A percentile compares a stretch with the other conserved stretches of the same genome.
Conservation (phyloP, 2,113 vertebrate genomes). For the Tonatia bakeri region DNA sequence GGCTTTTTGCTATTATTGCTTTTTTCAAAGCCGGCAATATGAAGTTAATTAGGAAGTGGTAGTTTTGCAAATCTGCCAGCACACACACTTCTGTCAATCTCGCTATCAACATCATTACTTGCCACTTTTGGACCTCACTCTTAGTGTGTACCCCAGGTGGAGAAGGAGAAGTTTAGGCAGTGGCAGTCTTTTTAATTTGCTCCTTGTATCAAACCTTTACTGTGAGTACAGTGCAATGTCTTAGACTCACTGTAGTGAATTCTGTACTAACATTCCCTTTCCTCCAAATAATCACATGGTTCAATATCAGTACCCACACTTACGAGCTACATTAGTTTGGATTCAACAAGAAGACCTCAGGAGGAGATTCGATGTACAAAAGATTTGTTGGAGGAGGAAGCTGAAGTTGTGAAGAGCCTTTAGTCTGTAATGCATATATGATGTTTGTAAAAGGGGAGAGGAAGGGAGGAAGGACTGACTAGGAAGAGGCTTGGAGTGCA, state of each 20-base stretch:
- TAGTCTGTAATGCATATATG: background rate
- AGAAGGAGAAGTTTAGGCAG: background rate
- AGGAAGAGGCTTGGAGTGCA: background rate
- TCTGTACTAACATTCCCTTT: background rate
- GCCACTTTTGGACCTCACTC: background rate
- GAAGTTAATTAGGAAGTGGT: background rate
- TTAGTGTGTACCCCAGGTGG: background rate
- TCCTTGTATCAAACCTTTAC: background rate
- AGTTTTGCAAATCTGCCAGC: background rate
- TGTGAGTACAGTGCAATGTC: background rate
- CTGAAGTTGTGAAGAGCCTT: background rate
- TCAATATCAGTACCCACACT: background rate
- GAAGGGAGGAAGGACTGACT: background rate
- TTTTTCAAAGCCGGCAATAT: background rate
- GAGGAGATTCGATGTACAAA: background rate
- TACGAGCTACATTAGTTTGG: background rate
- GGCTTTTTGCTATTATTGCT: background rate
- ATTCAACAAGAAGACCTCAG: background rate
- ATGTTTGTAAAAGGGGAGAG: background rate
- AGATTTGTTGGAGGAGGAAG: background rate
- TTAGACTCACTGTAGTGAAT: background rate
- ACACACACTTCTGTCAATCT: background rate
- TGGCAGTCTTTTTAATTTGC: background rate
- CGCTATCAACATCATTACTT: background rate
- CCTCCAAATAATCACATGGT: background rate